Conservation (phyloP, 1,140 invertebrate genomes). For the Bombus waltoni region DNA sequence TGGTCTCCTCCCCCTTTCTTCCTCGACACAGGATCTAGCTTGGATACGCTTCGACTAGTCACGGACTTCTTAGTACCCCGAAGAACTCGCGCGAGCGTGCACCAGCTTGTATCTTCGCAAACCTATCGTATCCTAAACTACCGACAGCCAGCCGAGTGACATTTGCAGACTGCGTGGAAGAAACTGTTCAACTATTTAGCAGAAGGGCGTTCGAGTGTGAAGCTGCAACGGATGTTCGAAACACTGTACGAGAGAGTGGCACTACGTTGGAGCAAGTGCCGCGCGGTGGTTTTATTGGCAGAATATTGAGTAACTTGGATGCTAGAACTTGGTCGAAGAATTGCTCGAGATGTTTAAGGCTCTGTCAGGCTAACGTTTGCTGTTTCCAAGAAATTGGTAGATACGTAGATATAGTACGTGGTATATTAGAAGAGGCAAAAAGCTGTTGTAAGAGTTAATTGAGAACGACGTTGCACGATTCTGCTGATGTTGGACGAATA, state of each 20-base stretch:
- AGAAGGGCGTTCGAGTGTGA: not conserved
- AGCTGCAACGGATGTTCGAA: not conserved
- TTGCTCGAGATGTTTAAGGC: not conserved
- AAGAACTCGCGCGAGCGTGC: slow-evolving; percentile 59
- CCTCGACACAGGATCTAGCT: slow-evolving; percentile 57
- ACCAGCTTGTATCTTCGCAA: slow-evolving; percentile 28
- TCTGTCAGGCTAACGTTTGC: not conserved
- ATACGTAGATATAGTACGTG: no score
- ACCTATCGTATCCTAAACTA: not conserved
- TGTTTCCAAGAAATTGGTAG: not conserved
- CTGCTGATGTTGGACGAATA: no score
- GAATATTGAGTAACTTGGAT: not conserved
- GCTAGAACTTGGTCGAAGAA: not conserved
- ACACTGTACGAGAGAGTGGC: not conserved
- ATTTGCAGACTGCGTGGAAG: not conserved
- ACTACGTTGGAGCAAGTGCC: not conserved
- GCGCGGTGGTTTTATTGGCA: not conserved
- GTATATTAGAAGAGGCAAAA: no score
- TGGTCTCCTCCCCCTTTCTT: slow-evolving; percentile 73
- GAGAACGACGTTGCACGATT: no score
- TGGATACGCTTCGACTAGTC: slow-evolving; percentile 70
- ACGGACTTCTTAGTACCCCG: slow-evolving; percentile 72
- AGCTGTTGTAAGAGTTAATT: no score
- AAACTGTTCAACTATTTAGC: slow-evolving; percentile 22
- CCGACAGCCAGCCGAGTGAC: not conserved